Percentiles rank a stretch among this genome's conserved stretches.
These are phyloP conservation scores for Brachymystax lenok DNA, from an alignment of 2,797 vertebrate genomes.

Conservation along the genomic window DNA sequence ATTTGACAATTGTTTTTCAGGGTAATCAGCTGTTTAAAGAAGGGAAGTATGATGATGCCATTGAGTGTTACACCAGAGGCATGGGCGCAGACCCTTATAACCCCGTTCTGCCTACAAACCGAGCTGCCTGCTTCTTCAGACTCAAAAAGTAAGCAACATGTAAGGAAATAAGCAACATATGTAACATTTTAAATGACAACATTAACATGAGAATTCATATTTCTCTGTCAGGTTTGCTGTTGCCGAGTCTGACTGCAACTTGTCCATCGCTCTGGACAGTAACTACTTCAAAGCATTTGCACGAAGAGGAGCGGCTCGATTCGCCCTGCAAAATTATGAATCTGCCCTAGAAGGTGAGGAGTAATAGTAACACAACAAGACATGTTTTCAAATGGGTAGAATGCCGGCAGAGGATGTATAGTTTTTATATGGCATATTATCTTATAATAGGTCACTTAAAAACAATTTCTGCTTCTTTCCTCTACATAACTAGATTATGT, in stretches of 20 bases:
- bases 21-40: slow-evolving; percentile 89
- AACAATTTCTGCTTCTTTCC: neutral
- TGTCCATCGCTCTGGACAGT: slow-evolving; percentile 88
- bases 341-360: slow-evolving; percentile 86
- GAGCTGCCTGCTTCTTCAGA: slow-evolving; percentile 88
- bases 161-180: neutral
- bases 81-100: slow-evolving; percentile 91
- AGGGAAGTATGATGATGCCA: slow-evolving; percentile 88
- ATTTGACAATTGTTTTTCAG: slow-evolving; percentile 62
- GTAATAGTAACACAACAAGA: neutral
- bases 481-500: slow-evolving; percentile 85
- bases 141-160: slow-evolving; percentile 85
- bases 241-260: slow-evolving; percentile 93
- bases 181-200: neutral
- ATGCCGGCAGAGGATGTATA: neutral
- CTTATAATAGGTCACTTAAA: neutral
- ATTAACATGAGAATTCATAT: neutral
- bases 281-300: slow-evolving; percentile 86
- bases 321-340: slow-evolving; percentile 82
- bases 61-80: slow-evolving; percentile 91
- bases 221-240: slow-evolving; percentile 82
- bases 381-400: neutral
- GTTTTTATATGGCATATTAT: neutral
- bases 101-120: slow-evolving; percentile 89
- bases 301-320: slow-evolving; percentile 85